Conservation (phyloP, 2,113 vertebrate species). For the Crotalus viridis region DNA sequence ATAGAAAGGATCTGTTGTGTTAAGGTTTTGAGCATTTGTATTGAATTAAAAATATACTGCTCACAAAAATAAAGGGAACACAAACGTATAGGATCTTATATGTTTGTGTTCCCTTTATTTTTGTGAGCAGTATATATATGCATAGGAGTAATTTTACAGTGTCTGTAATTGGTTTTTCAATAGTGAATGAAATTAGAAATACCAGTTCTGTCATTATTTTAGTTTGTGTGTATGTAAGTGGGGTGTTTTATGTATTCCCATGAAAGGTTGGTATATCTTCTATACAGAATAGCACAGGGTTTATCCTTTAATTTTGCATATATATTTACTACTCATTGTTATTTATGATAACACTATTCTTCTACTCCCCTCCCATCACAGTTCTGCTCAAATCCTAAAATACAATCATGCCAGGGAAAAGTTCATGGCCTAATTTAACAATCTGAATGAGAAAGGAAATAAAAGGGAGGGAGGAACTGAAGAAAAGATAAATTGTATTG, state of each 20-base stretch:
- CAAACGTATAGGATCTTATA: too few relatives aligned
- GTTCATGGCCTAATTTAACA: background rate
- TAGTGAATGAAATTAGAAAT: constrained; percentile 42
- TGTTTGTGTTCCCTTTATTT: too few relatives aligned
- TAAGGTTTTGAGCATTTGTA: constrained; percentile 36
- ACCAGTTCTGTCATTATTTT: constrained; percentile 16
- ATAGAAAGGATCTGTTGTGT: constrained; percentile 39
- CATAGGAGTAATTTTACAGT: constrained; percentile 37
- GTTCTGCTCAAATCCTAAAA: background rate
- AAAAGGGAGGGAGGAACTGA: background rate
- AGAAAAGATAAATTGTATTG: background rate
- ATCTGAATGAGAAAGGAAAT: background rate
- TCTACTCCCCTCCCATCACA: background rate
- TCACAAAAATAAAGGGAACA: too few relatives aligned
- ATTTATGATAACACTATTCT: constrained; percentile 6
- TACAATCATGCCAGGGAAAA: background rate
- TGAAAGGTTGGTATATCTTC: constrained; percentile 39
- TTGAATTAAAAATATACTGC: constrained; percentile 43
- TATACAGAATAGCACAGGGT: background rate
- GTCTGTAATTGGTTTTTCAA: constrained; percentile 50
- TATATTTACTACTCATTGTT: background rate
- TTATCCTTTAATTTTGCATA: background rate
- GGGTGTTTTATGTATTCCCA: background rate
- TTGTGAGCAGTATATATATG: constrained; percentile 3
- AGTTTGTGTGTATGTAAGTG: background rate